A percentile compares a stretch with the other conserved stretches of the same genome.
Evolutionary conservation across 92 coral and sea anemone species (phyloP).

Genomic region (Nematostella vectensis): DNA sequence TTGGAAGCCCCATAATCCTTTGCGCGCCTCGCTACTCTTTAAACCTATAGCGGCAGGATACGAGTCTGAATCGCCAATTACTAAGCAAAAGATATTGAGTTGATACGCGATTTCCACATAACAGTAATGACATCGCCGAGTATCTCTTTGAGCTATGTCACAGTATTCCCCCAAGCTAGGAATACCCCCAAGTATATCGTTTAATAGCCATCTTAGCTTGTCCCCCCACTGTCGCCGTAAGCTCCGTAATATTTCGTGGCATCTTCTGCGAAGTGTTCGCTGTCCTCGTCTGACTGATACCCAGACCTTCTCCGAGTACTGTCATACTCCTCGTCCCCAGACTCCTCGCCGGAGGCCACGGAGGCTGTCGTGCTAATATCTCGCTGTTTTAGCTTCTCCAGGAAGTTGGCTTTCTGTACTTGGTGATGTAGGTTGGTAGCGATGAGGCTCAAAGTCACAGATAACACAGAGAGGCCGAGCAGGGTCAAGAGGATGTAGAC

Average conservation of each 20-base stretch:
- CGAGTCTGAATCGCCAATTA: too few species aligned
- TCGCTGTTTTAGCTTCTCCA: slow-evolving; percentile 48
- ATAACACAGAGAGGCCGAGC: slow-evolving; percentile 63
- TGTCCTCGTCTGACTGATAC: slow-evolving; percentile 16
- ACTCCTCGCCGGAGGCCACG: slow-evolving; percentile 32
- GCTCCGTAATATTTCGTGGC: slow-evolving; percentile 77
- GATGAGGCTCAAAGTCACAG: slow-evolving; percentile 72
- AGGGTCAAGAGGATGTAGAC: slow-evolving; percentile 55
- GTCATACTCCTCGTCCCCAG: slow-evolving; percentile 34
- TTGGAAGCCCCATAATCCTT: too few species aligned
- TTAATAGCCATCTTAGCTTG: neutral
- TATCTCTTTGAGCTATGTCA: too few species aligned
- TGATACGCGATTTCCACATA: too few species aligned
- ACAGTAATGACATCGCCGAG: too few species aligned
- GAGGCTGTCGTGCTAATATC: slow-evolving; percentile 58
- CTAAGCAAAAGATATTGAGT: too few species aligned
- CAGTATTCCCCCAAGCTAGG: too few species aligned
- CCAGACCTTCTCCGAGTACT: slow-evolving; percentile 14
- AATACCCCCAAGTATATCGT: neutral
- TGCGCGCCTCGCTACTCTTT: too few species aligned
- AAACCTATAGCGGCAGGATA: too few species aligned
- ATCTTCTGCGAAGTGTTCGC: slow-evolving; percentile 43
- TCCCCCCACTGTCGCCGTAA: slow-evolving; percentile 36
- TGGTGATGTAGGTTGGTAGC: slow-evolving; percentile 74
- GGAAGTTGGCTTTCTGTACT: slow-evolving; percentile 62